Evolutionary conservation across 2,888 invertebrate genomes (phyloP).

Genomic region (Euspilapteryx auroguttella): DNA sequence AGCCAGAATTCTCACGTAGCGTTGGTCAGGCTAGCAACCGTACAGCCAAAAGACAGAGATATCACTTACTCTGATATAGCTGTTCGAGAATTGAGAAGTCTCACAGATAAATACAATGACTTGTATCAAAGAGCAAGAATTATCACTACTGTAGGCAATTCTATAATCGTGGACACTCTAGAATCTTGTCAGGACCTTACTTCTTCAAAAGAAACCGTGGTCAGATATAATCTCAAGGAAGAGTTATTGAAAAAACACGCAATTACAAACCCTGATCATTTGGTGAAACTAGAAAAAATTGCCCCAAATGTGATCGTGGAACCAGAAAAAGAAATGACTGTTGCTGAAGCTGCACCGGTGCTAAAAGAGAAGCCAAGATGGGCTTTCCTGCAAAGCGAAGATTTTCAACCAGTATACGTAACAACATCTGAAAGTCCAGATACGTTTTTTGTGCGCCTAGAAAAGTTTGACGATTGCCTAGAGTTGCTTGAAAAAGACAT

Average conservation of each 20-base stretch:
- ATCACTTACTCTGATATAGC: conserved; percentile 34
- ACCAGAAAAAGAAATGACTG: conserved; percentile 10
- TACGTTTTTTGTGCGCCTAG: conserved; percentile 48
- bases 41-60: conserved; percentile 39
- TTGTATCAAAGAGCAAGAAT: conserved; percentile 48
- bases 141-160: conserved; percentile 59
- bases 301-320: conserved; percentile 26
- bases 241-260: conserved; percentile 45
- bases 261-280: conserved; percentile 40
- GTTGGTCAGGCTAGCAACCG: conserved; percentile 27
- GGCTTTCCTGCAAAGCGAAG: conserved; percentile 48
- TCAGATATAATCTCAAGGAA: conserved; percentile 54
- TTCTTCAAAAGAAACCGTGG: conserved; percentile 44
- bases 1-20: conserved; percentile 39
- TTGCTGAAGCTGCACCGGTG: conserved; percentile 10
- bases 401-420: conserved; percentile 36
- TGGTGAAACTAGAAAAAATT: conserved; percentile 41
- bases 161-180: conserved; percentile 67
- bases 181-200: conserved; percentile 57
- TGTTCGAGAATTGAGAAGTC: conserved; percentile 18
- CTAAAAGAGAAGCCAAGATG: conserved; percentile 22
- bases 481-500: conserved; percentile 34
- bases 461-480: conserved; percentile 42
- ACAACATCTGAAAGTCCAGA: conserved; percentile 38
- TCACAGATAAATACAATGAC: conserved; percentile 25